Percentiles rank a stretch among this genome's conserved stretches.
Conservation (phyloP, 1,140 invertebrate species). For the Hyposmocoma kahamanoa region DNA sequence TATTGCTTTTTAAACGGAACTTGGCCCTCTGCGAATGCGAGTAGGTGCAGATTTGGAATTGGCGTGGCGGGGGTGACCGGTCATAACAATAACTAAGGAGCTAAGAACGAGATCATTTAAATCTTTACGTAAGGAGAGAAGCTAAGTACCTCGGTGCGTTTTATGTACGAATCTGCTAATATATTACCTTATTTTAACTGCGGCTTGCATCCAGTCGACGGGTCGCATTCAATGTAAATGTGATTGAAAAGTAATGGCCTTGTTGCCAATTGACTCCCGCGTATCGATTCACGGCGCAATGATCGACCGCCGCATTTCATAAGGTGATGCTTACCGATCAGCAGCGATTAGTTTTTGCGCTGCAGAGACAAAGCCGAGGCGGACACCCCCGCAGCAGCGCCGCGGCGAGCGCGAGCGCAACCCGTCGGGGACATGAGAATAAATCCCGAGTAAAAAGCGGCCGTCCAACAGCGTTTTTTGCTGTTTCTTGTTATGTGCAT, state of each 20-base stretch:
- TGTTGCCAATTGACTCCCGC: constrained; percentile 31
- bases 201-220: constrained; percentile 31
- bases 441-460: constrained; percentile 54
- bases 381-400: not conserved
- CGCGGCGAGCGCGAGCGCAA: constrained; percentile 17
- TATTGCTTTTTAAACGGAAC: too few species aligned
- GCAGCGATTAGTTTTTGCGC: not conserved
- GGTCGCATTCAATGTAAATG: constrained; percentile 63
- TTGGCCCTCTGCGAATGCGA: too few species aligned
- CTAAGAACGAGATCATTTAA: too few species aligned
- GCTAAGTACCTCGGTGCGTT: too few species aligned
- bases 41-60: too few species aligned
- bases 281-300: not conserved
- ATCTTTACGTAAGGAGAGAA: too few species aligned
- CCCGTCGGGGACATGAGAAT: constrained; percentile 28
- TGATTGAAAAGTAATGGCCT: constrained; percentile 44
- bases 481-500: constrained; percentile 60
- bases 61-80: too few species aligned
- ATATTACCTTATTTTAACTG: constrained; percentile 62
- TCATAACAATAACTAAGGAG: too few species aligned
- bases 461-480: constrained; percentile 38
- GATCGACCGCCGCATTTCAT: not conserved
- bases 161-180: constrained; percentile 35
- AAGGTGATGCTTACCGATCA: constrained; percentile 12
- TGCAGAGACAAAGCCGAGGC: not conserved